A percentile compares a stretch with the other conserved stretches of the same genome.
Conservation (phyloP, 35 echinoderm and acorn worm genomes). For the Stichopus chloronotus region DNA sequence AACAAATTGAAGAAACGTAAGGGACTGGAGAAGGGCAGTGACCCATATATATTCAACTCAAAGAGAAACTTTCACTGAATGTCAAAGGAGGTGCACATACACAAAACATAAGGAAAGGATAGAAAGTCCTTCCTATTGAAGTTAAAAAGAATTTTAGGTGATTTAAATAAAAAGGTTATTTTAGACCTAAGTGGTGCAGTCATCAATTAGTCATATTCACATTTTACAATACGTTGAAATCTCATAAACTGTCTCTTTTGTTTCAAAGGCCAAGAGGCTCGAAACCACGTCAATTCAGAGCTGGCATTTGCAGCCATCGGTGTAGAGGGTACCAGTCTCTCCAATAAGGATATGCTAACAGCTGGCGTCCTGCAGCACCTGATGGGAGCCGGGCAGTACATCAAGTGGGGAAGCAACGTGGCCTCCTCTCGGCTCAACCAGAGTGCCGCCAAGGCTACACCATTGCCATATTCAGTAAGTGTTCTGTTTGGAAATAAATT, state of each 20-base stretch:
- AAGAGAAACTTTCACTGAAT: too few species aligned
- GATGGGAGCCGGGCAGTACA: conserved; percentile 76
- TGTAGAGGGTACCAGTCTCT: conserved; percentile 70
- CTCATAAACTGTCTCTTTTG: neutral
- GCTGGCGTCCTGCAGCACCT: conserved; percentile 77
- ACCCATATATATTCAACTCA: too few species aligned
- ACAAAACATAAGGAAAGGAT: too few species aligned
- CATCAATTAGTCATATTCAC: too few species aligned
- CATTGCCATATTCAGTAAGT: conserved; percentile 84
- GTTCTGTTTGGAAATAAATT: neutral
- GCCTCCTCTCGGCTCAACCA: conserved; percentile 81
- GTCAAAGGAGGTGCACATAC: too few species aligned
- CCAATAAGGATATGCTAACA: conserved; percentile 76
- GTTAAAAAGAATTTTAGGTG: too few species aligned
- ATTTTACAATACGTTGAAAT: too few species aligned
- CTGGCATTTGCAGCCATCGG: conserved; percentile 74
- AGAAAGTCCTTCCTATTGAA: too few species aligned
- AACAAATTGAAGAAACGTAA: too few species aligned
- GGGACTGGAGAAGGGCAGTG: too few species aligned
- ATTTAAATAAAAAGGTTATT: too few species aligned
- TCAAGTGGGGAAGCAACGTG: conserved; percentile 87
- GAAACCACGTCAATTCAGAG: conserved; percentile 54
- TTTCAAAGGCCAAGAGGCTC: conserved; percentile 71
- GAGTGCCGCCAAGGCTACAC: conserved; percentile 72
- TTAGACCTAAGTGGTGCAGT: too few species aligned